Evolutionary conservation across 2,113 vertebrate genomes (phyloP), one percentile per base, ranked within the genome.

Genomic region (Ceuthmochares aereus): DNA sequence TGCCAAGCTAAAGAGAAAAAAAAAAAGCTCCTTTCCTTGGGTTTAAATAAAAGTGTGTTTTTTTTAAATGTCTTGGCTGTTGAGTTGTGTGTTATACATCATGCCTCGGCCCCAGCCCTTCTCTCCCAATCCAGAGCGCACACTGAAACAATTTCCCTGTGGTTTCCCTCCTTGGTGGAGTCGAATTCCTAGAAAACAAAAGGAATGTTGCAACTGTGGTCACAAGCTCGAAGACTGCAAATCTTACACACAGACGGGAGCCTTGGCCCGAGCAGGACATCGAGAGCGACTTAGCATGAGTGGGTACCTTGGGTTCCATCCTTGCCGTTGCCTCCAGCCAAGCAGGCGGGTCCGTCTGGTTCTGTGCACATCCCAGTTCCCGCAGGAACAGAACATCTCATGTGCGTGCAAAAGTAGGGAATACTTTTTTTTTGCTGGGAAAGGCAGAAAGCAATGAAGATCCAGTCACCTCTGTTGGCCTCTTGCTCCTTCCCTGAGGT

Each of bases 181-280:
- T 95, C 88, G 32, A 97, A 97, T 97, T 98, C 97, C 97, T 97
- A 97, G 97, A 98, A 98, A 96, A 97, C 97, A 97, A 97, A 97
- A 96, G 96, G 96, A 96, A 96, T 95, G 93, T 93, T 90, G 86
- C 92, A 95, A 96, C 72, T 27, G 63, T 56, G 94, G 63, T 62
- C 87, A 30, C 76, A 60, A 58, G 88, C 81, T 85, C 56, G 3
- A 49, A 29, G 82, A 14, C 32, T 86, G 81, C 64, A 72, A 45
- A 60, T 67, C 78, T 59, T 8, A 7, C 59, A 2, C 74, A 20
- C 42, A 15, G 52, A 10, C 37, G 0, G 77, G 69, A 74, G 59
- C 68, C 30, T 12, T 20, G 62, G 63, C 43, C 34, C 2, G 22
- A 79, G 89, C 45, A 14, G 55, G 51, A 49, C 32, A 2, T 58